Percentiles rank a stretch among this genome's conserved stretches.
Evolutionary conservation across 2,113 vertebrate species (phyloP).

Genomic region (Serinus canaria): DNA sequence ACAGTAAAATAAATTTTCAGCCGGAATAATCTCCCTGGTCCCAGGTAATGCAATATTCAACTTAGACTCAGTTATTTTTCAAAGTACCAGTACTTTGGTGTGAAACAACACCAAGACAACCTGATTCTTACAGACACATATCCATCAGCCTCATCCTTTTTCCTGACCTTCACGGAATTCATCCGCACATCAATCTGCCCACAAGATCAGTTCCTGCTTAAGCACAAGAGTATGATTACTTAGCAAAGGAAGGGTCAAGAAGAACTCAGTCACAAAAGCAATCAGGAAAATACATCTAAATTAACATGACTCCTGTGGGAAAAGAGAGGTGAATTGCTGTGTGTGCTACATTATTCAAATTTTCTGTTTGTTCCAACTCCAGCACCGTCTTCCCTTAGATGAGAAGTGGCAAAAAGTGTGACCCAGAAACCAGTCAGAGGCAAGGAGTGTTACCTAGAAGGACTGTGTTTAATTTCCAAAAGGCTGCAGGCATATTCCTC

Average conservation of each 20-base stretch:
- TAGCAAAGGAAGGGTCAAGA: not conserved
- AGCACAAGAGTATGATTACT: not conserved
- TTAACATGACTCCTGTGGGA: not conserved
- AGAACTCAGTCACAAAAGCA: not conserved
- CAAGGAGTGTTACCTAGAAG: rapidly evolving
- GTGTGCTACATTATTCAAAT: not conserved
- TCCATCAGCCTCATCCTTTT: not conserved
- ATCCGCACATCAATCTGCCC: not conserved
- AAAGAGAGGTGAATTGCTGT: not conserved
- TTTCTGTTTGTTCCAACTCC: not conserved
- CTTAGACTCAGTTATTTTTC: not conserved
- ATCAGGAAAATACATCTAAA: not conserved
- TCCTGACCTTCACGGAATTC: not conserved
- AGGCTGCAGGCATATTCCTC: not conserved
- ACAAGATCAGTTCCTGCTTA: not conserved
- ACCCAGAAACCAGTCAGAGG: not conserved
- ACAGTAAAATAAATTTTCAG: not conserved
- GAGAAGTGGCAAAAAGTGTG: not conserved
- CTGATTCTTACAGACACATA: not conserved
- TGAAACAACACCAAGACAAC: not conserved
- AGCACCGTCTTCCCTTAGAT: not conserved
- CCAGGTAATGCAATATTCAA: not conserved
- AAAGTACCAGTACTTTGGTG: not conserved
- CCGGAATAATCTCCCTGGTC: not conserved
- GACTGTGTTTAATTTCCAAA: not conserved